These are phyloP conservation scores for Catajapyx aquilonaris DNA, from an alignment of 1,140 invertebrate genomes.

Conservation along the genomic window DNA sequence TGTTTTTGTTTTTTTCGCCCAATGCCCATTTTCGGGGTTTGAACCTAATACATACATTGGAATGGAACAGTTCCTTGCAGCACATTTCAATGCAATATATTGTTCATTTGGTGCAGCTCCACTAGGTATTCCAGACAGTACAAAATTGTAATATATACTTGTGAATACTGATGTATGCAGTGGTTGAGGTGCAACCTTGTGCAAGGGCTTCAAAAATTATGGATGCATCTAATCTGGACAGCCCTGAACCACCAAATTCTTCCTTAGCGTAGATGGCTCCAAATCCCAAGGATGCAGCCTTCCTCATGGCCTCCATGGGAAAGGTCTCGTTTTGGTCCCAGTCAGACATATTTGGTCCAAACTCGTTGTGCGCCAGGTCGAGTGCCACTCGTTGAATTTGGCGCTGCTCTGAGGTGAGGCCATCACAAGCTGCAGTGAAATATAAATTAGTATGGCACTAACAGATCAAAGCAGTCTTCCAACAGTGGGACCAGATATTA, in stretches of 20 bases:
- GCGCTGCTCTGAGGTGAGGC: slow-evolving; percentile 29
- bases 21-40: slow-evolving; percentile 67
- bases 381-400: slow-evolving; percentile 31
- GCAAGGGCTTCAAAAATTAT: slow-evolving; percentile 40
- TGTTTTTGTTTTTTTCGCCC: slow-evolving; percentile 62
- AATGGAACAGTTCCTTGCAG: no score
- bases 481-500: no score
- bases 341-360: slow-evolving; percentile 33
- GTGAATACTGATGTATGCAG: slow-evolving; percentile 39
- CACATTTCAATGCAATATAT: no score
- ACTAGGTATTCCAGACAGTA: no score
- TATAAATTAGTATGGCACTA: no score
- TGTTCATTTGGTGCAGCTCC: no score
- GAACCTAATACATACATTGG: no score
- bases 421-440: slow-evolving; percentile 19
- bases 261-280: slow-evolving; percentile 32
- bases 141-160: slow-evolving; percentile 23
- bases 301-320: slow-evolving; percentile 20
- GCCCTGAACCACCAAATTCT: slow-evolving; percentile 32
- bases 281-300: slow-evolving; percentile 32
- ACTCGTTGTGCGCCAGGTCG: slow-evolving; percentile 34
- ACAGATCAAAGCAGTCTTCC: no score
- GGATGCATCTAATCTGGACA: slow-evolving; percentile 32
- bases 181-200: slow-evolving; percentile 33
- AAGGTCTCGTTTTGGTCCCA: slow-evolving; percentile 33